Percentiles rank a stretch among this genome's conserved stretches.
These are phyloP conservation scores for Embidobia sp. DNA, from an alignment of 2,888 invertebrate species.

Conservation along the genomic window DNA sequence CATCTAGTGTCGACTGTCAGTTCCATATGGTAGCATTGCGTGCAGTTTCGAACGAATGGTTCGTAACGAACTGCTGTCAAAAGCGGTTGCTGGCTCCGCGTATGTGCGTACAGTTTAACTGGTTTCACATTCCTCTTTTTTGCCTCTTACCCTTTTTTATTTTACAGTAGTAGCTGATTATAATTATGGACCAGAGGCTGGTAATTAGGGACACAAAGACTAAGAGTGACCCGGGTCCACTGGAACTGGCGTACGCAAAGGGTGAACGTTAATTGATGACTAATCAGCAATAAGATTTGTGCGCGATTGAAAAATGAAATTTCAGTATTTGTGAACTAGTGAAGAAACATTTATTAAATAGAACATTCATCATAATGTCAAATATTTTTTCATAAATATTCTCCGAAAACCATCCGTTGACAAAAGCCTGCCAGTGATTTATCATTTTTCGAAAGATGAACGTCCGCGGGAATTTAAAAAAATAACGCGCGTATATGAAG, in stretches of 20 bases:
- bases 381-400: no score
- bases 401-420: no score
- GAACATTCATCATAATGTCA: no score
- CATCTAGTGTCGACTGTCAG: slow-evolving; percentile 58
- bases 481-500: no score
- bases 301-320: slow-evolving; percentile 73
- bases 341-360: no score
- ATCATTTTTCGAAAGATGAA: no score
- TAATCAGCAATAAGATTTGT: slow-evolving; percentile 68
- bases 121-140: not conserved
- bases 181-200: slow-evolving; percentile 68
- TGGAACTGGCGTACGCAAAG: slow-evolving; percentile 42
- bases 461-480: no score
- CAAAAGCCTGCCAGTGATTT: no score
- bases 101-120: slow-evolving; percentile 27
- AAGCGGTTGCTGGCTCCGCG: slow-evolving; percentile 42
- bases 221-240: slow-evolving; percentile 53
- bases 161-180: slow-evolving; percentile 57
- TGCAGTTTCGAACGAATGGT: slow-evolving; percentile 59
- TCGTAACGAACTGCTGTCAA: slow-evolving; percentile 63
- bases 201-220: slow-evolving; percentile 69
- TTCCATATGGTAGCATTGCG: slow-evolving; percentile 55
- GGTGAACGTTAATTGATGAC: slow-evolving; percentile 76
- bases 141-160: slow-evolving; percentile 15
- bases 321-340: no score